phyloP scores from a whole-genome alignment of 2,888 invertebrate genomes.

The Eristalinus aeneus region DNA sequence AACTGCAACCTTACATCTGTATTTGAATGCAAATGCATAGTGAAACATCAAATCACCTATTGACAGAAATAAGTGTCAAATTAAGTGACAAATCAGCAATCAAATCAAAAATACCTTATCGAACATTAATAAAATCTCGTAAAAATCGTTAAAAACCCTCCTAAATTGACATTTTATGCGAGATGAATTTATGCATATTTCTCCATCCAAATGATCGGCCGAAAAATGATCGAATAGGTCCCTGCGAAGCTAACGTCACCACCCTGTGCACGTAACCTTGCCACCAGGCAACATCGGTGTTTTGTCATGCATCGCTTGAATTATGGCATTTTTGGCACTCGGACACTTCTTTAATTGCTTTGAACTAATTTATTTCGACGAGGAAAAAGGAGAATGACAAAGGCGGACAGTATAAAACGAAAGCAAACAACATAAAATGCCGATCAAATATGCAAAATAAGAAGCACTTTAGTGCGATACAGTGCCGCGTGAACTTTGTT shows the following conservation, averaged over 20 bases:
- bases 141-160: neutral
- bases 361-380: neutral
- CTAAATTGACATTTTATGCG: neutral
- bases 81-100: neutral
- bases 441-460: conserved; percentile 40
- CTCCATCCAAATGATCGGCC: neutral
- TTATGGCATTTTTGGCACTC: conserved; percentile 24
- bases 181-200: neutral
- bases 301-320: conserved; percentile 13
- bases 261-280: conserved; percentile 35
- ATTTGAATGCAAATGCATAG: neutral
- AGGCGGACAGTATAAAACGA: conserved; percentile 27
- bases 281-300: neutral
- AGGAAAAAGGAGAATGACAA: conserved; percentile 16
- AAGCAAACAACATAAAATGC: conserved; percentile 20
- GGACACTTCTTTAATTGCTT: conserved; percentile 15
- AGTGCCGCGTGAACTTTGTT: conserved; percentile 13
- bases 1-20: neutral
- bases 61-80: neutral
- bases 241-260: neutral
- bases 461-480: neutral
- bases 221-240: neutral
- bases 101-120: neutral
- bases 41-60: neutral
- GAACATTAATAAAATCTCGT: neutral